A percentile compares a stretch with the other conserved stretches of the same genome.
These are phyloP conservation scores for Calcarius lapponicus DNA, from an alignment of 2,797 vertebrate species.

Conservation along the genomic window DNA sequence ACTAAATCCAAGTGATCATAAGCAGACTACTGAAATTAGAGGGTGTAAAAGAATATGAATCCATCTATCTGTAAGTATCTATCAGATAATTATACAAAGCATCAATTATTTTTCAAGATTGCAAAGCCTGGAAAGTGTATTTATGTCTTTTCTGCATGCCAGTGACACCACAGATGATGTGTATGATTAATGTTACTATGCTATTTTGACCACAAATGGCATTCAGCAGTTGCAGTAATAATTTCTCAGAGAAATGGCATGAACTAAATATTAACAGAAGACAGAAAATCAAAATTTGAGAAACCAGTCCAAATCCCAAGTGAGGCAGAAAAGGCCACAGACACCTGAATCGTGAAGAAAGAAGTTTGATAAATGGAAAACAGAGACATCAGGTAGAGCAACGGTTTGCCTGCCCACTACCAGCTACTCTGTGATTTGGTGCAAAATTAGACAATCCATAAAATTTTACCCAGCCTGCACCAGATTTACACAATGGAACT, in stretches of 20 bases:
- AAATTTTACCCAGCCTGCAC: neutral
- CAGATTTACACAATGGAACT: neutral
- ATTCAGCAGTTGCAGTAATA: constrained; percentile 9
- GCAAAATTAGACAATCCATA: neutral
- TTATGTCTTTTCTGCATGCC: constrained; percentile 1
- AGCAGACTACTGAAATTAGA: neutral
- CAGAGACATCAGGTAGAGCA: fast-evolving
- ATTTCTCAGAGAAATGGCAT: constrained; percentile 8
- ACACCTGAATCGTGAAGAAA: neutral
- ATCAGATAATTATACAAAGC: constrained; percentile 32
- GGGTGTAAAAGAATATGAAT: constrained; percentile 2
- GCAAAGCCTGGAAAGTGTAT: neutral
- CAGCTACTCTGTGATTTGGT: neutral
- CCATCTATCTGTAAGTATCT: neutral
- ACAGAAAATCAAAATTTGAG: neutral
- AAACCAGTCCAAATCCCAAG: neutral
- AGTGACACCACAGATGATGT: neutral
- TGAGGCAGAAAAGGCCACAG: neutral
- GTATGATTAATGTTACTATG: neutral
- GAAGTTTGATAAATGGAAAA: neutral
- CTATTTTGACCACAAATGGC: constrained; percentile 7
- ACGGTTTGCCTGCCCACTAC: neutral
- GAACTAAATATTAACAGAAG: neutral
- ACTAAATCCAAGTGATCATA: neutral
- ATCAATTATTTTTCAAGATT: neutral